These are phyloP conservation scores for Hemitrygon akajei DNA, from an alignment of 2,797 vertebrate species.

Conservation along the genomic window DNA sequence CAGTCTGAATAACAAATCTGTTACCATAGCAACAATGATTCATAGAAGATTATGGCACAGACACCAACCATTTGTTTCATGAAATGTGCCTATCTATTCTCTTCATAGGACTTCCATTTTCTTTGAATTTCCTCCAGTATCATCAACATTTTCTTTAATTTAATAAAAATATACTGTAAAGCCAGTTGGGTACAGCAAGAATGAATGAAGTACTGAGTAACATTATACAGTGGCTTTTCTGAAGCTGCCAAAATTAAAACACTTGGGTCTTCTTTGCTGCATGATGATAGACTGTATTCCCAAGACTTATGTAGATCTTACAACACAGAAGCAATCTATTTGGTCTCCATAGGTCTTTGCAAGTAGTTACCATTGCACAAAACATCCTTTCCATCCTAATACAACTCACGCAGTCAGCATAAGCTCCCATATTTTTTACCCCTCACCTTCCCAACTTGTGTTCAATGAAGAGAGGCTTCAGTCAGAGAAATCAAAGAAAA, in stretches of 20 bases:
- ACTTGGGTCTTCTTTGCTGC: not conserved
- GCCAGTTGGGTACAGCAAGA: not conserved
- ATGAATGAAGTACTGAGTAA: no score
- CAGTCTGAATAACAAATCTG: not conserved
- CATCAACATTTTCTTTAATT: not conserved
- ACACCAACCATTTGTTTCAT: not conserved
- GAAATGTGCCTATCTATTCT: not conserved
- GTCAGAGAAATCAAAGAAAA: no score
- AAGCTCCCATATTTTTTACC: not conserved
- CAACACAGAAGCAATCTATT: not conserved
- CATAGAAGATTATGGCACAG: not conserved
- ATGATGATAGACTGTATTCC: not conserved
- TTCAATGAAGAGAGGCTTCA: not conserved
- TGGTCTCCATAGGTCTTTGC: not conserved
- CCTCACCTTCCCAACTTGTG: not conserved
- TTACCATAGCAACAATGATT: not conserved
- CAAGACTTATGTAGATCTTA: not conserved
- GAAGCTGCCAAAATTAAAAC: not conserved
- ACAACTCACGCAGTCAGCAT: not conserved
- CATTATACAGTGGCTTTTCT: not conserved
- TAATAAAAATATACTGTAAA: not conserved
- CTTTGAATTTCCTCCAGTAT: not conserved
- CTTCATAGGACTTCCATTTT: not conserved
- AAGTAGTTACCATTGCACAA: not conserved
- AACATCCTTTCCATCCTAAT: not conserved